Evolutionary conservation across 2,797 vertebrate species (phyloP).

Genomic region (Fistularia tabacaria): DNA sequence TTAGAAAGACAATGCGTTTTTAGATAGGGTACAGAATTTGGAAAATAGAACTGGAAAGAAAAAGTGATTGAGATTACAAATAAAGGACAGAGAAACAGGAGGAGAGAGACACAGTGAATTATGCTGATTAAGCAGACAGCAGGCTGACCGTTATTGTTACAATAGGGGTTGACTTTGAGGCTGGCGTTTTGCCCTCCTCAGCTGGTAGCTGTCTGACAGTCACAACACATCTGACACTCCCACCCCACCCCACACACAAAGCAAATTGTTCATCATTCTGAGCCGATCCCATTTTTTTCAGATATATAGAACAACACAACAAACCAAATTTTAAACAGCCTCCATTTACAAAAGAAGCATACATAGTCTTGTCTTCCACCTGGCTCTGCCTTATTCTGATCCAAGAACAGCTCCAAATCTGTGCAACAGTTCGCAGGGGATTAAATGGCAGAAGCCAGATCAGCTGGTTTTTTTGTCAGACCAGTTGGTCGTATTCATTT

Average conservation of each 20-base stretch:
- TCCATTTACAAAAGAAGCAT: conserved; percentile 31
- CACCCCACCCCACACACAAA: not conserved
- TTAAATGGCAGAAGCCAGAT: conserved; percentile 57
- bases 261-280: conserved; percentile 40
- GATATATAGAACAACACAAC: conserved; percentile 31
- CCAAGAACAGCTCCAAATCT: conserved; percentile 46
- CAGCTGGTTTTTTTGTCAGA: conserved; percentile 39
- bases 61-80: conserved; percentile 18
- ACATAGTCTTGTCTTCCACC: conserved; percentile 21
- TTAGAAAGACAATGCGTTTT: too few relatives aligned
- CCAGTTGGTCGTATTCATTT: conserved; percentile 44
- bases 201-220: conserved; percentile 56
- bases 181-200: conserved; percentile 64
- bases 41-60: conserved; percentile 2
- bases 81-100: conserved; percentile 21
- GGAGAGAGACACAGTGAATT: conserved; percentile 33
- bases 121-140: conserved; percentile 64
- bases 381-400: conserved; percentile 35
- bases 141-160: conserved; percentile 60
- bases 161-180: conserved; percentile 58
- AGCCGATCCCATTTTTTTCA: conserved; percentile 50
- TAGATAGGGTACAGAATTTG: too few relatives aligned
- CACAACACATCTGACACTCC: conserved; percentile 13
- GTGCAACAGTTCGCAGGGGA: conserved; percentile 30
- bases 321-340: conserved; percentile 49